phyloP scores from a whole-genome alignment of 2,797 vertebrate genomes.

The Chromobotia macracanthus region DNA sequence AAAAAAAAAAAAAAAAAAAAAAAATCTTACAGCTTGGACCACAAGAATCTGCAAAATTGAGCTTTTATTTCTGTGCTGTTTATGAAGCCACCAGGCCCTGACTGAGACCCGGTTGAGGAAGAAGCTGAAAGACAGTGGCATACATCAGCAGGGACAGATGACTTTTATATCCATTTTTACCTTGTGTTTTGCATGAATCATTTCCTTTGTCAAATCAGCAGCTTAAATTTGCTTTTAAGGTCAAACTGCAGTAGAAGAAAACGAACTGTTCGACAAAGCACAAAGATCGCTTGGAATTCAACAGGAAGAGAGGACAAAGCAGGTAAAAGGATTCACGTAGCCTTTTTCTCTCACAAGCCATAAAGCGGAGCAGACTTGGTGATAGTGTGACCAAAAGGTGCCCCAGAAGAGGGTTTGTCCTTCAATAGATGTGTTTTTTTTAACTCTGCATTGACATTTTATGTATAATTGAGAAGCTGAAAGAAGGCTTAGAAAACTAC shows the following conservation, averaged over 20 bases:
- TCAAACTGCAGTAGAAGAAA: conserved; percentile 30
- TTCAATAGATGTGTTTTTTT: neutral
- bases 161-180: conserved; percentile 62
- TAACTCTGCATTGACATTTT: conserved; percentile 33
- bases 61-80: conserved; percentile 62
- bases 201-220: conserved; percentile 76
- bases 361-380: conserved; percentile 13
- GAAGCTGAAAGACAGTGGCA: conserved; percentile 43
- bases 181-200: conserved; percentile 80
- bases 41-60: conserved; percentile 33
- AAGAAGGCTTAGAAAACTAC: neutral
- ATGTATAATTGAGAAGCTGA: conserved; percentile 36
- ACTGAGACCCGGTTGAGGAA: neutral
- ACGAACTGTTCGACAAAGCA: conserved; percentile 73
- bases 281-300: conserved; percentile 71
- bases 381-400: conserved; percentile 1
- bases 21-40: neutral
- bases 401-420: conserved; percentile 10
- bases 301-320: neutral
- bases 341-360: conserved; percentile 41
- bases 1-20: no score
- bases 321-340: conserved; percentile 3
- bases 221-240: conserved; percentile 65
- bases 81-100: conserved; percentile 51
- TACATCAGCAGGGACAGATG: conserved; percentile 66